Evolutionary conservation across 2,888 invertebrate genomes (phyloP).

Genomic region (Cheilosia grossa): DNA sequence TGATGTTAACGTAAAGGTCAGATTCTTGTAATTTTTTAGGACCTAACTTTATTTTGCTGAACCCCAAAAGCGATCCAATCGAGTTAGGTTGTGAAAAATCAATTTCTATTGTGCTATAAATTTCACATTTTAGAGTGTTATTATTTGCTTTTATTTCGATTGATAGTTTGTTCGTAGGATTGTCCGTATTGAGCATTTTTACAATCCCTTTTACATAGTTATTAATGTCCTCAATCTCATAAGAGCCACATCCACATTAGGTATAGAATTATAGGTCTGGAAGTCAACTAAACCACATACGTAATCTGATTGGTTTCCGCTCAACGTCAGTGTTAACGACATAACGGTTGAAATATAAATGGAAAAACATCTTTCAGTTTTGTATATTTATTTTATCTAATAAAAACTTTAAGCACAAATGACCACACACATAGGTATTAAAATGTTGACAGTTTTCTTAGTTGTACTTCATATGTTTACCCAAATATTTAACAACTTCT

Average conservation of each 20-base stretch:
- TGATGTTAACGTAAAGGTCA: too few species aligned
- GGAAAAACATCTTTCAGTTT: conserved; percentile 5
- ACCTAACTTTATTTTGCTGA: too few species aligned
- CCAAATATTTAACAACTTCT: conserved; percentile 78
- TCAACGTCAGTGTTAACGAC: conserved; percentile 77
- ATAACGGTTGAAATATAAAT: conserved; percentile 46
- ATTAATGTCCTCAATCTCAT: conserved; percentile 78
- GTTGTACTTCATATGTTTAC: conserved; percentile 76
- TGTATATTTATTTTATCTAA: conserved; percentile 7
- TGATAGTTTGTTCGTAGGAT: background rate
- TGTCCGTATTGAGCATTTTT: conserved; percentile 3
- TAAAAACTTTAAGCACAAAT: conserved; percentile 77
- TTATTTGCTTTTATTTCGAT: conserved; percentile 58
- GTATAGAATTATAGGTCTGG: conserved; percentile 74
- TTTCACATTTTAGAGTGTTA: conserved; percentile 56
- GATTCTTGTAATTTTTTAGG: too few species aligned
- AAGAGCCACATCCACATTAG: conserved; percentile 79
- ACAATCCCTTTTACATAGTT: too few species aligned
- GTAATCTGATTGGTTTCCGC: conserved; percentile 75
- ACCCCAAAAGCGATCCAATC: too few species aligned
- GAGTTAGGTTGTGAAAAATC: too few species aligned
- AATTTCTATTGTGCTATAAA: conserved; percentile 61
- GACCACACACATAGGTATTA: conserved; percentile 77
- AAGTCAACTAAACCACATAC: conserved; percentile 78
- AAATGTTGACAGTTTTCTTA: conserved; percentile 77